These are phyloP conservation scores for Lethenteron reissneri DNA, from an alignment of 2,113 vertebrate species.

Conservation along the genomic window DNA sequence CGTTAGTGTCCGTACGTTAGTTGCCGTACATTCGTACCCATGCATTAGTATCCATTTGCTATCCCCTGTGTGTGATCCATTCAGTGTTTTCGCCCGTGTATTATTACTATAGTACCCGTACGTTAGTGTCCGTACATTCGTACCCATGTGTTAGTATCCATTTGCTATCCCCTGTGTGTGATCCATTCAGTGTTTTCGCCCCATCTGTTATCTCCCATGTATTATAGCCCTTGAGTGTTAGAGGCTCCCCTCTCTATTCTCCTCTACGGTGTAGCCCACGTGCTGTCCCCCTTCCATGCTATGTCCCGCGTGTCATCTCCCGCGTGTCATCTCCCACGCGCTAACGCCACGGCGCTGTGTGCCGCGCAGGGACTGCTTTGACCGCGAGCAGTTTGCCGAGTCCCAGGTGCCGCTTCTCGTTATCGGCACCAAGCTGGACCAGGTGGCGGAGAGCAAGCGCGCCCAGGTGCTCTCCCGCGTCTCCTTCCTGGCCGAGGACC, in stretches of 20 bases:
- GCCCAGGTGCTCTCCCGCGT: conserved; percentile 75
- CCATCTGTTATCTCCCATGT: not conserved
- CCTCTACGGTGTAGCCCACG: too few relatives aligned
- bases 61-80: not conserved
- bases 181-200: not conserved
- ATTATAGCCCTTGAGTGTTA: not conserved
- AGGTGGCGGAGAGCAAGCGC: conserved; percentile 72
- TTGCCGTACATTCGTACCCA: too few relatives aligned
- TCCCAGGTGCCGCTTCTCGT: conserved; percentile 72
- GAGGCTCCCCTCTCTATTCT: too few relatives aligned
- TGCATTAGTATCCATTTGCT: not conserved
- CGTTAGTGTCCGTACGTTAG: too few relatives aligned
- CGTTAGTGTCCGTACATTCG: too few relatives aligned
- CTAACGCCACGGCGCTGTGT: too few relatives aligned
- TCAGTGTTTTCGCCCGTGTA: not conserved
- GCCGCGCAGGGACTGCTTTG: conserved; percentile 52
- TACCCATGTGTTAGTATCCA: not conserved
- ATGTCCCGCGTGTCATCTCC: not conserved
- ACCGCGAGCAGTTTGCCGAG: conserved; percentile 80
- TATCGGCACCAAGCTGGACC: conserved; percentile 89
- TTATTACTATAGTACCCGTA: too few relatives aligned
- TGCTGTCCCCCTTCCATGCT: not conserved
- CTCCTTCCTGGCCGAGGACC: conserved; percentile 83
- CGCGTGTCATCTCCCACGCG: too few relatives aligned
- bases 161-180: not conserved